phyloP scores from a whole-genome alignment of 2,888 invertebrate species.

The Aphodius sticticus region DNA sequence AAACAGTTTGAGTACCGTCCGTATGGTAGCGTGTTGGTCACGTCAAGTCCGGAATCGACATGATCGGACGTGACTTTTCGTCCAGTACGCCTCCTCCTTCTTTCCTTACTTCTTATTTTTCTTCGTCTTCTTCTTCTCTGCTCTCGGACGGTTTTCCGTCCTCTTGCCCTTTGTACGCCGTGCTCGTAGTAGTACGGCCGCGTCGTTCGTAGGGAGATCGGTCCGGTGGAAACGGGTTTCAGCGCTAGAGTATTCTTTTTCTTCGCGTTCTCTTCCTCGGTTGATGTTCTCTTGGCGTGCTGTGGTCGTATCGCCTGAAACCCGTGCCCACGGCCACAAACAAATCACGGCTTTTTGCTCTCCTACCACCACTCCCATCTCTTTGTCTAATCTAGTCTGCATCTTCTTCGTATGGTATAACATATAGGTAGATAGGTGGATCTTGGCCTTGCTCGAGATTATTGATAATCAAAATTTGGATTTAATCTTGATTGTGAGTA shows the following conservation, averaged over 20 bases:
- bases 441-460: too few relatives aligned
- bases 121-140: background rate
- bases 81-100: background rate
- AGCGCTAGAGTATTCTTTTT: background rate
- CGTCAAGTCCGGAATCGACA: background rate
- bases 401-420: background rate
- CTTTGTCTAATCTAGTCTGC: background rate
- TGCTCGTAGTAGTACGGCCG: background rate
- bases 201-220: background rate
- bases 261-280: background rate
- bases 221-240: background rate
- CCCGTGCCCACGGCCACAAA: background rate
- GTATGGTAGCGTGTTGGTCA: slow-evolving; percentile 4
- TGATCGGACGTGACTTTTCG: slow-evolving; percentile 4
- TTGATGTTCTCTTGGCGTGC: slow-evolving; percentile 4
- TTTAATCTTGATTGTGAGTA: too few relatives aligned
- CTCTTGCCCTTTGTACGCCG: background rate
- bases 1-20: background rate
- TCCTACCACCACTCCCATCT: background rate
- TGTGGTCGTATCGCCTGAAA: background rate
- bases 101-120: background rate
- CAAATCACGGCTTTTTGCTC: background rate
- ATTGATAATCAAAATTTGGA: too few relatives aligned
- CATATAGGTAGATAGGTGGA: too few relatives aligned
- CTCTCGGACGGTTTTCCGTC: background rate